Percentiles rank a stretch among this genome's conserved stretches.
Conservation (phyloP, 92 coral and sea anemone species). For the Actinernus sp. region DNA sequence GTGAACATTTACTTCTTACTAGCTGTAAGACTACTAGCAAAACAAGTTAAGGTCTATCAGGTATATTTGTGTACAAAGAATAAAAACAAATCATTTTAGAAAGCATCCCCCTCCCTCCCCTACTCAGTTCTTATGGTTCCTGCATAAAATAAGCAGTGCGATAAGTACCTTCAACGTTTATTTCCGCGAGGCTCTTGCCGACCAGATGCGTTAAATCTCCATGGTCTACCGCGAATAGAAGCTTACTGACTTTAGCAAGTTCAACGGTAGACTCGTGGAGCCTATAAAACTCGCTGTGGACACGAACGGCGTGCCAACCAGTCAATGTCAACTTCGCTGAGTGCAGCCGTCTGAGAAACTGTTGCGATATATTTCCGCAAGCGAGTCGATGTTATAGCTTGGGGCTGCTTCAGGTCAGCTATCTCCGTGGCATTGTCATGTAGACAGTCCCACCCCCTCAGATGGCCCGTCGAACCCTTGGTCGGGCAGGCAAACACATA, state of each 20-base stretch:
- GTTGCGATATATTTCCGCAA: slow-evolving; percentile 49
- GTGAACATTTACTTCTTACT: no score
- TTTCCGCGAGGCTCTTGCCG: slow-evolving; percentile 21
- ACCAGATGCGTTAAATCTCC: slow-evolving; percentile 5
- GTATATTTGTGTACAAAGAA: no score
- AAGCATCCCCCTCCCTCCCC: neutral
- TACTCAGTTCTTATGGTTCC: neutral
- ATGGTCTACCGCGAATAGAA: slow-evolving; percentile 44
- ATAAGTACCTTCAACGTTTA: slow-evolving; percentile 24
- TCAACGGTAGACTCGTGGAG: slow-evolving; percentile 47
- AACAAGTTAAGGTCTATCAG: no score
- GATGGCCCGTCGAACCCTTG: slow-evolving; percentile 18
- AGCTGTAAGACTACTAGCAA: no score
- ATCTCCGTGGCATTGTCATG: slow-evolving; percentile 14
- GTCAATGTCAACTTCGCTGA: slow-evolving; percentile 38
- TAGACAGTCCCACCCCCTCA: slow-evolving; percentile 46
- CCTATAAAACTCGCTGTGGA: slow-evolving; percentile 43
- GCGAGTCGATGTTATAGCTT: neutral
- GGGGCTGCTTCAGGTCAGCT: neutral
- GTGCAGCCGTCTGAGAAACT: slow-evolving; percentile 43
- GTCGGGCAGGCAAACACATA: slow-evolving; percentile 23
- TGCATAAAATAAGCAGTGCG: no score
- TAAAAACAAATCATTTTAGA: no score
- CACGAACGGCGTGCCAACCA: slow-evolving; percentile 59
- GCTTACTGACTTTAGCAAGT: slow-evolving; percentile 60